These are phyloP conservation scores for Drosophila nigromelanica DNA, from an alignment of 1,140 invertebrate species.

Conservation along the genomic window DNA sequence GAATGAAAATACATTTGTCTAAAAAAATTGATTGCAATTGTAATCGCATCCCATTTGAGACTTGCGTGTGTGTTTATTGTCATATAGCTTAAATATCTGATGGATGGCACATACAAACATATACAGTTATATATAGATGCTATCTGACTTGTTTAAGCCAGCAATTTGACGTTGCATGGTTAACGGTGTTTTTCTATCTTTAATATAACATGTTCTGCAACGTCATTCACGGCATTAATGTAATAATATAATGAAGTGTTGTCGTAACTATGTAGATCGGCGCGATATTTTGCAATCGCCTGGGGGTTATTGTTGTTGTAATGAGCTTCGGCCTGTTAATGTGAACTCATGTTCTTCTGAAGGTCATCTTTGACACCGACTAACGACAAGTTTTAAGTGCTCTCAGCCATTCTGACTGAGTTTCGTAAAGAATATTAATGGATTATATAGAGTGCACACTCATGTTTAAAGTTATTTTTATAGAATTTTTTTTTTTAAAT, in stretches of 20 bases:
- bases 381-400: conserved; percentile 8
- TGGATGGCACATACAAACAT: not conserved
- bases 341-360: conserved; percentile 28
- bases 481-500: too few species aligned
- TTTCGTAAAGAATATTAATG: not conserved
- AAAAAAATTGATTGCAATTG: conserved; percentile 35
- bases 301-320: conserved; percentile 5
- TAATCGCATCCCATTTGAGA: not conserved
- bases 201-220: conserved; percentile 23
- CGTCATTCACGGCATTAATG: conserved; percentile 24
- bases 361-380: conserved; percentile 22
- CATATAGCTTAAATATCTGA: not conserved
- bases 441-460: too few species aligned
- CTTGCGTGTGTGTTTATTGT: conserved; percentile 4
- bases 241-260: conserved; percentile 21
- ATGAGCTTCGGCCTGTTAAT: conserved; percentile 16
- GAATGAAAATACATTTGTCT: conserved; percentile 33
- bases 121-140: conserved; percentile 6
- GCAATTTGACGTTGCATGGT: conserved; percentile 15
- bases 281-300: conserved; percentile 29
- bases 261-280: conserved; percentile 36
- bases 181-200: conserved; percentile 2
- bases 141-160: conserved; percentile 17
- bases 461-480: not conserved
- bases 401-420: conserved; percentile 1